These are phyloP conservation scores for Periophthalmus magnuspinnatus DNA, from an alignment of 2,797 vertebrate species.

Conservation along the genomic window DNA sequence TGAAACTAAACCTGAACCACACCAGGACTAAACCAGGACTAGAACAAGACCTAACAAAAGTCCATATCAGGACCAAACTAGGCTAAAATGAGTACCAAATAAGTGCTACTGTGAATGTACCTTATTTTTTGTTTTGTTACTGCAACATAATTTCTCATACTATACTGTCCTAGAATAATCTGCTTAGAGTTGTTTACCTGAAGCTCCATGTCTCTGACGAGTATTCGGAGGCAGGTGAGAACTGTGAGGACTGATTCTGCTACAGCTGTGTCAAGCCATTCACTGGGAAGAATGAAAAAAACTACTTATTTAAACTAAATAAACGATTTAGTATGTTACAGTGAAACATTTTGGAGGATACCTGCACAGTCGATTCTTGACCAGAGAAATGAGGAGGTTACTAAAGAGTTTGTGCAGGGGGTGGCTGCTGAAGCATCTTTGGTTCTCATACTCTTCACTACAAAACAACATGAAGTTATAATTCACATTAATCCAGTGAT, in stretches of 20 bases:
- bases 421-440: slow-evolving; percentile 85
- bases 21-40: no score
- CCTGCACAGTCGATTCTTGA: slow-evolving; percentile 89
- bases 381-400: slow-evolving; percentile 80
- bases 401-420: slow-evolving; percentile 80
- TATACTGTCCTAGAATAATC: neutral
- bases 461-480: neutral
- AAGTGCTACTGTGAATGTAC: no score
- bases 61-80: no score
- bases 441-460: slow-evolving; percentile 84
- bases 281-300: slow-evolving; percentile 60
- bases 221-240: slow-evolving; percentile 84
- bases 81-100: no score
- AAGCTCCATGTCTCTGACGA: slow-evolving; percentile 84
- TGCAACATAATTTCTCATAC: neutral
- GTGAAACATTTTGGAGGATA: slow-evolving; percentile 31
- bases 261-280: slow-evolving; percentile 80
- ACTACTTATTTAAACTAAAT: no score
- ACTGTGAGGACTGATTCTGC: slow-evolving; percentile 82
- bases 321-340: neutral
- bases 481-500: neutral
- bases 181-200: slow-evolving; percentile 76
- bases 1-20: no score
- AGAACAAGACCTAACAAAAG: no score
- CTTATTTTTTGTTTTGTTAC: neutral